phyloP scores from a whole-genome alignment of 2,888 invertebrate genomes.

The Papilio demoleus region DNA sequence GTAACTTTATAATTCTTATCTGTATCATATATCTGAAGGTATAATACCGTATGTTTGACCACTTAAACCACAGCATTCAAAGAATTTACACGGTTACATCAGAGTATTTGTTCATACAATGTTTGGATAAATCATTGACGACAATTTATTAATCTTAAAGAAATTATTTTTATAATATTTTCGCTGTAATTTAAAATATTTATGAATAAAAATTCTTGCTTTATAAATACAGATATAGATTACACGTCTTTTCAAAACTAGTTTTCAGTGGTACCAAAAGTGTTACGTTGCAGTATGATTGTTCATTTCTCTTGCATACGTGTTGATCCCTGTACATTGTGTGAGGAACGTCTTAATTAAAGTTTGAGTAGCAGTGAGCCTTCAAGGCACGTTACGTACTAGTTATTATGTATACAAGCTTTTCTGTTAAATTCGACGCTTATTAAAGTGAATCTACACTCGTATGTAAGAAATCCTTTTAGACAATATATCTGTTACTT shows the following conservation, averaged over 20 bases:
- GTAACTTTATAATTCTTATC: background rate
- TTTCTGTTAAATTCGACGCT: background rate
- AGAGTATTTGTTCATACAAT: background rate
- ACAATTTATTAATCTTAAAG: background rate
- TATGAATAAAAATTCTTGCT: too few relatives aligned
- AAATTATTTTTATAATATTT: too few relatives aligned
- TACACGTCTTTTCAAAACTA: background rate
- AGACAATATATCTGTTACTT: background rate
- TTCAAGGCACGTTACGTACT: conserved; percentile 18
- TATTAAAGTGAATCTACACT: background rate
- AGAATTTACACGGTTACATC: background rate
- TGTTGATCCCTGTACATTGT: conserved; percentile 28
- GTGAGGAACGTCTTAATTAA: conserved; percentile 31
- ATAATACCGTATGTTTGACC: background rate
- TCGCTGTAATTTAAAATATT: too few relatives aligned
- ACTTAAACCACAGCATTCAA: background rate
- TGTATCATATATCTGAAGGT: background rate
- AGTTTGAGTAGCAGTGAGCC: conserved; percentile 29
- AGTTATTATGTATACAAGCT: conserved; percentile 22
- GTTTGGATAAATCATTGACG: background rate
- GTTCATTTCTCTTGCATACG: conserved; percentile 18
- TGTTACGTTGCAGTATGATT: conserved; percentile 20
- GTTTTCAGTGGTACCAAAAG: background rate
- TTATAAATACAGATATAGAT: too few relatives aligned
- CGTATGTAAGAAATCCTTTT: too few relatives aligned